Base-by-base conservation (phyloP, 1,140 invertebrate species). In the Helicoverpa armigera region DNA sequence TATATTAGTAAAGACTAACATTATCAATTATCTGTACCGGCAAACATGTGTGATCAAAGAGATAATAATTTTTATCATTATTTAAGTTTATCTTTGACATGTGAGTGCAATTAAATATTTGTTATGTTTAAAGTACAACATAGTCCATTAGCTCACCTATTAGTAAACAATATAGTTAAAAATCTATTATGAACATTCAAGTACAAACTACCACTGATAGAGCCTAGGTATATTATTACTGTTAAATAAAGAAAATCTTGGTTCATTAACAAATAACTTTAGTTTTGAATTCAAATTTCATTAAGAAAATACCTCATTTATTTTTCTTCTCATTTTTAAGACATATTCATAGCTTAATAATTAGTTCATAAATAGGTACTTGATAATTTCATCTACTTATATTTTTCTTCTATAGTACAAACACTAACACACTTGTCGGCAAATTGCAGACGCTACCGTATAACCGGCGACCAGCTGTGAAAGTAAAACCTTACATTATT, bases 71-170 rank as follows among this genome's bases (percentile, higher is more conserved):
- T 29, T 51, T 74, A 74, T 76, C 74, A 51, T 16, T 50, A 63
- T 16, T 63, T 18, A 35, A 7, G 35, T 51, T 53, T 76, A 76
- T 76, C 74, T 51, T 5, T 29, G 63, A 76, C 60, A 63, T 51
- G 63, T 58, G 63, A 63, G 58, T 76, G 60, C 53, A 63, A 76
- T 63, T 76, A 76, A 76, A 51, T 76, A 48, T 12, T 16, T 23
- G 12, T 65, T n/a, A 11, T 76, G 43, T 69, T 16, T n/a, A 18
- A 14, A 18, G 1, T 14, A 35, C n/a, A 65, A n/a, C 61, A 43
- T 43, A 43, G 0, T 43, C 7, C 35, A 43, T 43, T 43, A 43
- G 35, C 9, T 7, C 5, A 9, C 11, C 16, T 10, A 50, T 16
- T n/a, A 69, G 14, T 69, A 69, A 69, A 51, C 65, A 18, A 50